Evolutionary conservation across 2,113 vertebrate genomes (phyloP).

Genomic region (Typhlomys cinereus): DNA sequence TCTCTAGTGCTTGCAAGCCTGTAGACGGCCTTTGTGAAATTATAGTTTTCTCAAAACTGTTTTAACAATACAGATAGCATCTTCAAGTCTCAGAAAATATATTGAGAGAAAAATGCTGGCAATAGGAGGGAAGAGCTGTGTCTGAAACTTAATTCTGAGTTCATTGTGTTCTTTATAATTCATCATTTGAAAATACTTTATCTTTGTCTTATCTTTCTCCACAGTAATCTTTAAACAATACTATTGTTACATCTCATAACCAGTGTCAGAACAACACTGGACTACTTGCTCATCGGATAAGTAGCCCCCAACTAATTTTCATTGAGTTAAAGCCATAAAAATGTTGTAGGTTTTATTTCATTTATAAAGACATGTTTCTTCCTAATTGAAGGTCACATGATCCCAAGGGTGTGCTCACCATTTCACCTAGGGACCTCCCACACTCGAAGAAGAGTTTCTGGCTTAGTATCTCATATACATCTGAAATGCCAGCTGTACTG

Average conservation of each 20-base stretch:
- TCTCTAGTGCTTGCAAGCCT: background rate
- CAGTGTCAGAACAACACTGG: background rate
- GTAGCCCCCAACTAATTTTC: constrained; percentile 16
- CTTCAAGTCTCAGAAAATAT: constrained; percentile 20
- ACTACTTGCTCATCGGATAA: background rate
- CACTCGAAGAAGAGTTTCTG: background rate
- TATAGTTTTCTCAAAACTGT: background rate
- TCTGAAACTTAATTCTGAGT: constrained; percentile 14
- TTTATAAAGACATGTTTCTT: background rate
- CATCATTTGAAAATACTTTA: background rate
- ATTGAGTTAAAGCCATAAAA: background rate
- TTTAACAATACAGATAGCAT: constrained; percentile 35
- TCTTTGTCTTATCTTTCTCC: background rate
- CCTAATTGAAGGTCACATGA: background rate
- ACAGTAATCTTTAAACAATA: background rate
- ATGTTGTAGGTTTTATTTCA: background rate
- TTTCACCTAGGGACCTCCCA: background rate
- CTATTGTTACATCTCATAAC: background rate
- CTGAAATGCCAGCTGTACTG: constrained; percentile 40
- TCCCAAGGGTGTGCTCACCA: background rate
- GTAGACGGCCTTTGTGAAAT: background rate
- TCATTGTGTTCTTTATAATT: background rate
- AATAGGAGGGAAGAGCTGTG: background rate
- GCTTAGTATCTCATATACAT: constrained; percentile 4
- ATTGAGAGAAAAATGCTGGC: background rate